Conservation (phyloP, 37 sponge, comb jelly and placozoan genomes). For the Cliona cf. orientalis region DNA sequence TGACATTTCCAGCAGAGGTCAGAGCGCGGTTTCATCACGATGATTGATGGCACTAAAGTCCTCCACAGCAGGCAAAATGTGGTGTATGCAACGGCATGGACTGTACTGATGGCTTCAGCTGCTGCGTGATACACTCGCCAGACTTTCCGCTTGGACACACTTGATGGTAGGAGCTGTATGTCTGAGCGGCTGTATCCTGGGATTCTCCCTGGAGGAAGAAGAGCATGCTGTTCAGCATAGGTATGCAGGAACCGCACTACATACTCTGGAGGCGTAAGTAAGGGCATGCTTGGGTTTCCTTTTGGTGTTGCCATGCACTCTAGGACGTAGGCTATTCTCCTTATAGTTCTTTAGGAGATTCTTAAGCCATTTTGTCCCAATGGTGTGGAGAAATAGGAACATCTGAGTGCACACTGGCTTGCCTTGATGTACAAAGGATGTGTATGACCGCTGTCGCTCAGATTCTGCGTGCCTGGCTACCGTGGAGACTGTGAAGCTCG, state of each 20-base stretch:
- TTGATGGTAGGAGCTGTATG: background rate
- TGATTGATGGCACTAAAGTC: too few species aligned
- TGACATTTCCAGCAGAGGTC: background rate
- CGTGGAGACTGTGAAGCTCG: background rate
- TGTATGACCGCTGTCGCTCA: background rate
- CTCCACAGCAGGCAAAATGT: too few species aligned
- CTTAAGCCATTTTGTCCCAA: background rate
- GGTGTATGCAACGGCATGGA: too few species aligned
- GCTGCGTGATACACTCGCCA: too few species aligned
- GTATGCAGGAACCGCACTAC: background rate
- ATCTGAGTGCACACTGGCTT: background rate
- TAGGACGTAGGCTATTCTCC: conserved; percentile 7
- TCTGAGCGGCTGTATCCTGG: background rate
- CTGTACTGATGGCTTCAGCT: too few species aligned
- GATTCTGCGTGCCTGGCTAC: too few species aligned
- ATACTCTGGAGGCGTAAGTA: background rate
- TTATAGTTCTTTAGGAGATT: background rate
- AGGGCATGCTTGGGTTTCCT: background rate
- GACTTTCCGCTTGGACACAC: too few species aligned
- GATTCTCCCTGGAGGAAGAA: background rate
- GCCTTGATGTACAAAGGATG: background rate
- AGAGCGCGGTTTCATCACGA: too few species aligned
- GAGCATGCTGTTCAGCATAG: background rate
- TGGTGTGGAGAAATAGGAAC: conserved; percentile 1
- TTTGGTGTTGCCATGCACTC: background rate